phyloP scores from a whole-genome alignment of 35 echinoderm and acorn worm genomes.

The Diadema setosum region DNA sequence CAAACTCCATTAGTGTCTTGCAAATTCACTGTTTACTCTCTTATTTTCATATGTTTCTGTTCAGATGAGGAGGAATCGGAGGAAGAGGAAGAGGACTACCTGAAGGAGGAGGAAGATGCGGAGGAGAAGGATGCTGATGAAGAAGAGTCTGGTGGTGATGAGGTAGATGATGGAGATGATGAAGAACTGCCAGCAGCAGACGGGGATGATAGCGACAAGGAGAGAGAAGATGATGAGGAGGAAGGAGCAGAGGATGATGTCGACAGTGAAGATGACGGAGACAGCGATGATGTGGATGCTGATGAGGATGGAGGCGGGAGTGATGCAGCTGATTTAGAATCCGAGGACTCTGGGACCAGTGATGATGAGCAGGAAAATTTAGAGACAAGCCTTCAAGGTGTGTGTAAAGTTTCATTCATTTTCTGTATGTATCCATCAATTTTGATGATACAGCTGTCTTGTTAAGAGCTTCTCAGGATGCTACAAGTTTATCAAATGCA shows the following conservation, averaged over 20 bases:
- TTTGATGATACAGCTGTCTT: background rate
- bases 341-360: no score
- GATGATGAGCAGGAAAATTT: background rate
- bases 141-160: background rate
- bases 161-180: slow-evolving; percentile 14
- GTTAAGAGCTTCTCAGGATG: background rate
- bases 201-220: background rate
- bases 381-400: background rate
- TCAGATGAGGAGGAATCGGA: background rate
- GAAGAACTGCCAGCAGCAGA: slow-evolving; percentile 9
- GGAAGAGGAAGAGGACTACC: background rate
- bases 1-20: background rate
- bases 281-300: slow-evolving; percentile 5
- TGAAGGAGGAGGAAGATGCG: background rate
- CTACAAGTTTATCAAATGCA: background rate
- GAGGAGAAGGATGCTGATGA: background rate
- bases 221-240: slow-evolving; percentile 29
- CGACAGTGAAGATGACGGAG: slow-evolving; percentile 17
- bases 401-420: background rate
- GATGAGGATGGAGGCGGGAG: slow-evolving; percentile 13
- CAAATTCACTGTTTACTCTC: background rate
- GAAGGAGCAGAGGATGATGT: background rate
- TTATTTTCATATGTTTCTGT: background rate
- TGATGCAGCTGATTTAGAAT: background rate
- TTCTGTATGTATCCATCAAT: background rate